phyloP scores from a whole-genome alignment of 1,140 invertebrate species.

The Contarinia nasturtii region DNA sequence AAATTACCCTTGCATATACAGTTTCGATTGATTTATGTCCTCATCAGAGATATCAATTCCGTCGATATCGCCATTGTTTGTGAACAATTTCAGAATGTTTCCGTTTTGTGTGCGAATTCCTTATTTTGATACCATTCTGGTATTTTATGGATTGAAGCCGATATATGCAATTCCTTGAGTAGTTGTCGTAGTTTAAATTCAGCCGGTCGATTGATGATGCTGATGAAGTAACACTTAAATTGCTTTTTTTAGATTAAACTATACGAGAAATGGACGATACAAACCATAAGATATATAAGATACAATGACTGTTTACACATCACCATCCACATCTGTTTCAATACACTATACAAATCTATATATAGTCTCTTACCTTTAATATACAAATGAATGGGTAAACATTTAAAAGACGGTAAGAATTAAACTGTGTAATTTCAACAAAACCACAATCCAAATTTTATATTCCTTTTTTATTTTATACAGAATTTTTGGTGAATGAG shows the following conservation, averaged over 20 bases:
- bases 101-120: slow-evolving; percentile 16
- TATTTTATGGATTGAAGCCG: slow-evolving; percentile 30
- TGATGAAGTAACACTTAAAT: not conserved
- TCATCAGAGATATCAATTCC: slow-evolving; percentile 14
- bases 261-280: not conserved
- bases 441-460: too few relatives aligned
- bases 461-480: too few relatives aligned
- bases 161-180: slow-evolving; percentile 40
- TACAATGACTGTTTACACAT: slow-evolving; percentile 20
- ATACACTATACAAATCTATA: not conserved
- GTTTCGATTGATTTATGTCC: slow-evolving; percentile 16
- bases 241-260: not conserved
- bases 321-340: too few relatives aligned
- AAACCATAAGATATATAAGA: not conserved
- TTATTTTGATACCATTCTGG: slow-evolving; percentile 19
- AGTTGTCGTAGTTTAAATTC: slow-evolving; percentile 34
- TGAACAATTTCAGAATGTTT: slow-evolving; percentile 16
- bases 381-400: too few relatives aligned
- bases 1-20: slow-evolving; percentile 22
- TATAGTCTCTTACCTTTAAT: not conserved
- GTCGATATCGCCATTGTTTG: slow-evolving; percentile 13
- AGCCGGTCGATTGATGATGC: slow-evolving; percentile 18
- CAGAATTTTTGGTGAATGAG: too few relatives aligned
- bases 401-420: too few relatives aligned
- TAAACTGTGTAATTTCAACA: too few relatives aligned